These are phyloP conservation scores for Willisornis vidua DNA, from an alignment of 2,113 vertebrate genomes.

Conservation along the genomic window DNA sequence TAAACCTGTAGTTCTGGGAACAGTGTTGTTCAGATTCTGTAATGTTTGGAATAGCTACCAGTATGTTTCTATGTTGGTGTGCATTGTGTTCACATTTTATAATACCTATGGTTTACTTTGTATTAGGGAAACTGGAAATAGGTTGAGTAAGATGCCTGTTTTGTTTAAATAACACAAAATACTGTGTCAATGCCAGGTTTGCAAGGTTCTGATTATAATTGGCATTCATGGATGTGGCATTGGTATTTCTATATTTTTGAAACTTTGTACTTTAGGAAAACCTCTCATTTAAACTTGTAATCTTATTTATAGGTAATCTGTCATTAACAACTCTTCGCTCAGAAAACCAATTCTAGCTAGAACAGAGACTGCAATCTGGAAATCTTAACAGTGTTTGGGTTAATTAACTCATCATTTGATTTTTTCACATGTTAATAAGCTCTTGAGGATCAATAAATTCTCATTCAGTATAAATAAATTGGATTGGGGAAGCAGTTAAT, in stretches of 20 bases:
- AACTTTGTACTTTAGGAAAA: background rate
- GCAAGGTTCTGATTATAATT: background rate
- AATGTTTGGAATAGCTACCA: background rate
- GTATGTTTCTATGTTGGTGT: background rate
- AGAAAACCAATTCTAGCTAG: background rate
- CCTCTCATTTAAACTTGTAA: background rate
- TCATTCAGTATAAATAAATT: conserved; percentile 21
- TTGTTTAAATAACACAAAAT: background rate
- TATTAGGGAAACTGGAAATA: background rate
- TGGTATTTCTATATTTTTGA: background rate
- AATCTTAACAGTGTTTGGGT: background rate
- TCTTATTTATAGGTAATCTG: background rate
- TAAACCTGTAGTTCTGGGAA: background rate
- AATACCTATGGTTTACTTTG: background rate
- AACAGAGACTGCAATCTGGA: background rate
- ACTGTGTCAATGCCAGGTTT: background rate
- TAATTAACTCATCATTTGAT: conserved; percentile 26
- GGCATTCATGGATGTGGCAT: background rate
- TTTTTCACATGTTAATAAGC: conserved; percentile 11
- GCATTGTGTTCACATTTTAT: background rate
- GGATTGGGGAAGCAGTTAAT: background rate
- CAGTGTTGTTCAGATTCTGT: background rate
- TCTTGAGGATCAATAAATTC: conserved; percentile 36
- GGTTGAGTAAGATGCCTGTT: background rate
- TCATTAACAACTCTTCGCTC: background rate